Percentiles rank a stretch among this genome's conserved stretches.
Conservation (phyloP, 2,113 vertebrate species). For the Mohoua ochrocephala region DNA sequence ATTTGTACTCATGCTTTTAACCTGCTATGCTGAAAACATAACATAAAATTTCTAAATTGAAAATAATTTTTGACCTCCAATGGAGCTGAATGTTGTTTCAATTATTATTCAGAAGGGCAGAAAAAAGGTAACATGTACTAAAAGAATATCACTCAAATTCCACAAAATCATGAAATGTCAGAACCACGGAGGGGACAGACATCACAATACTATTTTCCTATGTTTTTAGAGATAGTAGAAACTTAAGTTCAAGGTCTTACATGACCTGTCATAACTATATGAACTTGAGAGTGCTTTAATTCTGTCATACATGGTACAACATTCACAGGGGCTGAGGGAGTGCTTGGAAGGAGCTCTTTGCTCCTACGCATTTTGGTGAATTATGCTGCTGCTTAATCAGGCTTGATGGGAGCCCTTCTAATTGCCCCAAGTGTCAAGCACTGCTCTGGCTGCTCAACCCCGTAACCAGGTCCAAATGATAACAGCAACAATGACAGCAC, state of each 20-base stretch:
- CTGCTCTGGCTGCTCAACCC: background rate
- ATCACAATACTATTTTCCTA: background rate
- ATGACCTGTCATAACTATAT: background rate
- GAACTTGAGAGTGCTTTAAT: background rate
- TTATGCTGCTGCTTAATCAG: background rate
- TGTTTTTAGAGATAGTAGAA: background rate
- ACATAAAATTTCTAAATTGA: background rate
- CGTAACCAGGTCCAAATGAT: background rate
- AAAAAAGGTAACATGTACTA: background rate
- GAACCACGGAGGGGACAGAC: background rate
- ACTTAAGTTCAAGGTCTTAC: background rate
- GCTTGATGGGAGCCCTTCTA: background rate
- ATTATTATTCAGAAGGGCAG: background rate
- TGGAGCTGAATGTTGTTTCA: background rate
- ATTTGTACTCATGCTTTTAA: background rate
- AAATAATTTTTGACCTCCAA: background rate
- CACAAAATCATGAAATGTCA: background rate
- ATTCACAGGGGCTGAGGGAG: rapidly evolving
- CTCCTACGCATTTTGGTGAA: background rate
- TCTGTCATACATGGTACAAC: background rate
- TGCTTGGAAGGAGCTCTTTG: background rate
- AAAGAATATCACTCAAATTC: background rate
- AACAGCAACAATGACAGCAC: background rate
- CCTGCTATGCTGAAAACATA: background rate
- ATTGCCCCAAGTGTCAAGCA: background rate